Percentiles rank a stretch among this genome's conserved stretches.
phyloP scores from a whole-genome alignment of 2,888 invertebrate species.

The Dryococelus australis region DNA sequence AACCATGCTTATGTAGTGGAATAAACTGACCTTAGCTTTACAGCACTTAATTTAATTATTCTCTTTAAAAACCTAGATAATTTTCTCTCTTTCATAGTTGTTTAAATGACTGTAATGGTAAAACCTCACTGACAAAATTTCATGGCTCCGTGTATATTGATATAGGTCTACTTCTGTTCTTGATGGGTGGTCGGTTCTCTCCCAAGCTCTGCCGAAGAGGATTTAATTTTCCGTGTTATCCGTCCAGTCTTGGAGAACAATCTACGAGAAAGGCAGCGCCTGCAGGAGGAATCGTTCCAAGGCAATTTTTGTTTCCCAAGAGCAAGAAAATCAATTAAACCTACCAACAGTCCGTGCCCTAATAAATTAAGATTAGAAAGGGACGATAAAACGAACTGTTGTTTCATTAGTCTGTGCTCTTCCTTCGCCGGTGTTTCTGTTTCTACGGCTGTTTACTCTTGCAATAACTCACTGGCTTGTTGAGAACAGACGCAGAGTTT shows the following conservation, averaged over 20 bases:
- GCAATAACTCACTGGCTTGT: neutral
- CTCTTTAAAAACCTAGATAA: too few species aligned
- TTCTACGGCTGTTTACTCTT: neutral
- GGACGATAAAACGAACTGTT: neutral
- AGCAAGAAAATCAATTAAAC: neutral
- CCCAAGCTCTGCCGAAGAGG: too few species aligned
- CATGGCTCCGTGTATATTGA: too few species aligned
- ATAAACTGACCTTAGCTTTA: too few species aligned
- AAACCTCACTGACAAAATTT: too few species aligned
- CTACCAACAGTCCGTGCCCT: neutral
- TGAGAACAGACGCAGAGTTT: neutral
- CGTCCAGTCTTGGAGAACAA: neutral
- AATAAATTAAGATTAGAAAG: neutral
- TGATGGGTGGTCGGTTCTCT: too few species aligned
- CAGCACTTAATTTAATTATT: too few species aligned
- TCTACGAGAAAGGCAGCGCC: neutral
- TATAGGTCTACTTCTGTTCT: too few species aligned
- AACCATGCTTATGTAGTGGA: too few species aligned
- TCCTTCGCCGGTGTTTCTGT: neutral
- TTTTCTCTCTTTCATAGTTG: too few species aligned
- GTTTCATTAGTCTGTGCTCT: neutral
- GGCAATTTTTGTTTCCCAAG: neutral
- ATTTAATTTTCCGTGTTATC: too few species aligned
- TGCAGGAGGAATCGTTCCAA: neutral
- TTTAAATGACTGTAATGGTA: too few species aligned